Evolutionary conservation across 2,888 invertebrate genomes (phyloP).

Genomic region (Atrina japonica): DNA sequence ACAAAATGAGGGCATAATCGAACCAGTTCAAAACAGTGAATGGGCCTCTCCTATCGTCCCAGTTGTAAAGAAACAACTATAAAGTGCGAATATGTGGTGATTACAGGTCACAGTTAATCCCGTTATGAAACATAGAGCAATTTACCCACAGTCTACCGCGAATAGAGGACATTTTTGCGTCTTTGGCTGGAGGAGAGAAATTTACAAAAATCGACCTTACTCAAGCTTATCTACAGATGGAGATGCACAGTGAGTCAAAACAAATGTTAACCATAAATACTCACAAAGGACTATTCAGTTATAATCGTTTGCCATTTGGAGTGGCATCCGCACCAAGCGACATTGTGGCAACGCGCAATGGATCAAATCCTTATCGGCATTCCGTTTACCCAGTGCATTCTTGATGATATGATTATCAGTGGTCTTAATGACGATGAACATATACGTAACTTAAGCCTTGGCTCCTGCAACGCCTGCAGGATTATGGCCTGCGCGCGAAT

Average conservation of each 20-base stretch:
- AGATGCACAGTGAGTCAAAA: no score
- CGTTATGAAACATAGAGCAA: conserved; percentile 57
- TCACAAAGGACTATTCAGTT: conserved; percentile 44
- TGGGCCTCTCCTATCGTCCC: conserved; percentile 43
- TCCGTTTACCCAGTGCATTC: conserved; percentile 13
- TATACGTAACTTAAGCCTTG: conserved; percentile 7
- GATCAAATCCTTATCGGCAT: conserved; percentile 41
- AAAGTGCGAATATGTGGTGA: conserved; percentile 55
- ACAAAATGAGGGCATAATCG: no score
- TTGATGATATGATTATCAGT: conserved; percentile 24
- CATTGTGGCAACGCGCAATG: conserved; percentile 51
- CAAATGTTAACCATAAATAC: conserved; percentile 58
- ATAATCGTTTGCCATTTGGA: conserved; percentile 49
- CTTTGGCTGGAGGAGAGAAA: conserved; percentile 40
- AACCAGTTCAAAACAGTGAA: conserved; percentile 19
- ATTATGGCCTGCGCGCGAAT: no score
- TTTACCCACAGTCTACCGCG: conserved; percentile 49
- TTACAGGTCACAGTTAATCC: conserved; percentile 51
- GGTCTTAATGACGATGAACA: conserved; percentile 9
- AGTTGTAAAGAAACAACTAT: conserved; percentile 27
- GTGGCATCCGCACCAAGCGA: conserved; percentile 49
- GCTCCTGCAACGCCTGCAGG: not conserved
- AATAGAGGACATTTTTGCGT: conserved; percentile 56
- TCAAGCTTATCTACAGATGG: conserved; percentile 51
- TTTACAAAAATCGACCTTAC: conserved; percentile 54